Conservation (phyloP, 2,113 vertebrate species). For the Periophthalmus modestus region DNA sequence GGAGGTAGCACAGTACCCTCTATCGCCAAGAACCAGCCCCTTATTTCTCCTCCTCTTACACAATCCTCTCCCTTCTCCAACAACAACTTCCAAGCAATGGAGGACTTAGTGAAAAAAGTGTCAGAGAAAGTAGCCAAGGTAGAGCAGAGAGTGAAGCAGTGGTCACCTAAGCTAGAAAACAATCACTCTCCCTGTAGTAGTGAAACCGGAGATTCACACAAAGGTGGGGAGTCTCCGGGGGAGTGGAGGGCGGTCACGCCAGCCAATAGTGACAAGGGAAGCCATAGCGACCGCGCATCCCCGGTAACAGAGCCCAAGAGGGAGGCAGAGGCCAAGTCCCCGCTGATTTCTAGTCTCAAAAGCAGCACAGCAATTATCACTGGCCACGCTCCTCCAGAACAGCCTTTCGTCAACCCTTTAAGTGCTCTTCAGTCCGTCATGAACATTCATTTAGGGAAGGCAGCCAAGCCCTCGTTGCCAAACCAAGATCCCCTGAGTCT, state of each 20-base stretch:
- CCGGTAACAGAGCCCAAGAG: conserved; percentile 67
- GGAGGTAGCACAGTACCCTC: conserved; percentile 74
- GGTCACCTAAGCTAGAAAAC: conserved; percentile 81
- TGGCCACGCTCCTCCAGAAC: conserved; percentile 89
- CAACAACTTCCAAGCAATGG: conserved; percentile 93
- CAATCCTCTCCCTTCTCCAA: conserved; percentile 88
- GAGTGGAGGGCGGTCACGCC: conserved; percentile 85
- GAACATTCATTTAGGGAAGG: conserved; percentile 99
- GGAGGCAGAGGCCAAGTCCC: conserved; percentile 71
- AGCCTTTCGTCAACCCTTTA: conserved; percentile 96
- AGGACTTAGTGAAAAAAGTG: conserved; percentile 93
- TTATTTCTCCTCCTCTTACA: conserved; percentile 84
- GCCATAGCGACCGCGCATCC: conserved; percentile 68
- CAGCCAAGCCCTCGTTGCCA: conserved; percentile 93
- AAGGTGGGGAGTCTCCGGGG: conserved; percentile 72
- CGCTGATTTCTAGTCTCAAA: conserved; percentile 76
- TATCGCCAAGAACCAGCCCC: conserved; percentile 83
- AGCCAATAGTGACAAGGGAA: conserved; percentile 77
- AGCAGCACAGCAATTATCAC: conserved; percentile 92
- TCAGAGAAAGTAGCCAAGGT: conserved; percentile 91
- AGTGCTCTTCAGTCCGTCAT: conserved; percentile 98
- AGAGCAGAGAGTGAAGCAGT: conserved; percentile 88
- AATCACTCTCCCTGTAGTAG: conserved; percentile 84
- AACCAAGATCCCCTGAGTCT: conserved; percentile 96
- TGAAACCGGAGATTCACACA: conserved; percentile 82